Evolutionary conservation across 2,888 invertebrate species (phyloP).

Genomic region (Hydropsyche betteni): DNA sequence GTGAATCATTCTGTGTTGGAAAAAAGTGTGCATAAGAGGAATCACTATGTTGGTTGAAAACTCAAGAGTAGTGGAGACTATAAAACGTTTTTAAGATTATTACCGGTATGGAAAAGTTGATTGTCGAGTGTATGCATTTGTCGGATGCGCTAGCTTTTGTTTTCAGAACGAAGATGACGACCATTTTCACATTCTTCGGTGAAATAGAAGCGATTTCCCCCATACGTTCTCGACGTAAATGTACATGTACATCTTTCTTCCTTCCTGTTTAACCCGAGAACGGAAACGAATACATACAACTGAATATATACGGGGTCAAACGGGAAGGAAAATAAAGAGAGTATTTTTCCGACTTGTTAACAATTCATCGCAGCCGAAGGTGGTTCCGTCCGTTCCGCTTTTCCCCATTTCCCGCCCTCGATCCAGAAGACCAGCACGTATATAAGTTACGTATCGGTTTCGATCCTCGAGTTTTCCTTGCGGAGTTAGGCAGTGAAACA

Average conservation of each 20-base stretch:
- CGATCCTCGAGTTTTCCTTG: slow-evolving; percentile 8
- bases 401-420: not conserved
- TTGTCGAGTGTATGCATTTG: too few species aligned
- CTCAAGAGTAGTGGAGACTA: too few species aligned
- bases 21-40: not conserved
- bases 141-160: too few species aligned
- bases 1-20: too few species aligned
- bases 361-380: slow-evolving; percentile 17
- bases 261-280: too few species aligned
- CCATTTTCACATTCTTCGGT: too few species aligned
- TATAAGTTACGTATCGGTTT: not conserved
- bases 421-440: not conserved
- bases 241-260: not conserved
- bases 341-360: not conserved
- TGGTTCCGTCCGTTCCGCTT: not conserved
- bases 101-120: too few species aligned
- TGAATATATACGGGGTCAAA: not conserved
- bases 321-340: slow-evolving; percentile 3
- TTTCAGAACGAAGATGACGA: too few species aligned
- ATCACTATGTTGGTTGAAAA: too few species aligned
- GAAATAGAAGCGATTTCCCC: too few species aligned
- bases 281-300: not conserved
- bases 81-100: too few species aligned
- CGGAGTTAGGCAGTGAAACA: slow-evolving; percentile 11
- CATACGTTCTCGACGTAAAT: too few species aligned